Percentiles rank a stretch among this genome's conserved stretches.
Conservation (phyloP, 2,797 vertebrate species). For the Amblyraja radiata region DNA sequence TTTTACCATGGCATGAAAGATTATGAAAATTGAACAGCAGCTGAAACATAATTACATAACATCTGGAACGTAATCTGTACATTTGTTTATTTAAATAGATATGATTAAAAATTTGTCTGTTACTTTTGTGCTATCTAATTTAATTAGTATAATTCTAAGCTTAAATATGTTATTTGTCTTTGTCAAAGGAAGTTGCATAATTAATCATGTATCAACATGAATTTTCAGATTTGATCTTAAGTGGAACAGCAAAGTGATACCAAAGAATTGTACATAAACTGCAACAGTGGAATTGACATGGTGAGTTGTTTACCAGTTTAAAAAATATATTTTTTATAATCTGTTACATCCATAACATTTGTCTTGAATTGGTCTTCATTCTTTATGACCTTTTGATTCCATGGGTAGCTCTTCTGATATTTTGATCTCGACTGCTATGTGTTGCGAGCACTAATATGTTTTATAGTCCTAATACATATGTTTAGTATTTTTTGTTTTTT, state of each 20-base stretch:
- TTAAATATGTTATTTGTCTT: not conserved
- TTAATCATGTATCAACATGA: not conserved
- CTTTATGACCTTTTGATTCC: not conserved
- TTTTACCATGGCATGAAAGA: not conserved
- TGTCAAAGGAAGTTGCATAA: not conserved
- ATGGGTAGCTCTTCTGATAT: not conserved
- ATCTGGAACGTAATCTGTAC: not conserved
- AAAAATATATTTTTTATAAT: not conserved
- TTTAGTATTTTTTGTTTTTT: not conserved
- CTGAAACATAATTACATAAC: not conserved
- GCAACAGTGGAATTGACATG: not conserved
- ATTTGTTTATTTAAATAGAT: not conserved
- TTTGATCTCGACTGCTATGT: not conserved
- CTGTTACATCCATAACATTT: not conserved
- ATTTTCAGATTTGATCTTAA: slow-evolving; percentile 29
- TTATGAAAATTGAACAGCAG: not conserved
- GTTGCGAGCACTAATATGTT: too few species aligned
- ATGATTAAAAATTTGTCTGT: not conserved
- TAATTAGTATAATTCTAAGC: not conserved
- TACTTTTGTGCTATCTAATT: not conserved
- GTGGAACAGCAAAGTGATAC: slow-evolving; percentile 1
- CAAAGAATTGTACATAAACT: not conserved
- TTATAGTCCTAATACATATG: not conserved
- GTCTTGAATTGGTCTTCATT: not conserved
- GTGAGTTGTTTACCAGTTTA: not conserved